These are phyloP conservation scores for Edolisoma coerulescens DNA, from an alignment of 2,113 vertebrate genomes.

Conservation along the genomic window DNA sequence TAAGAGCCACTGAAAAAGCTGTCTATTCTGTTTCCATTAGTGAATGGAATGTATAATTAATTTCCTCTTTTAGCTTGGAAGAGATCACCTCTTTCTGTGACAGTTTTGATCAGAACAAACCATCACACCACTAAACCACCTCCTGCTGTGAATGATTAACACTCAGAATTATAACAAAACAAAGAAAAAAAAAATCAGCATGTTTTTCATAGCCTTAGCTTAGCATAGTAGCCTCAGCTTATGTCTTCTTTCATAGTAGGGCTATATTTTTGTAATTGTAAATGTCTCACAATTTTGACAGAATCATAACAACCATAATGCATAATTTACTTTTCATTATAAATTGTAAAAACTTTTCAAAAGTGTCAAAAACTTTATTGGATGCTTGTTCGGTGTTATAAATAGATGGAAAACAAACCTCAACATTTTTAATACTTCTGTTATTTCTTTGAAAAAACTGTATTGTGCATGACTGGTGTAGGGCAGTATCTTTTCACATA, in stretches of 20 bases:
- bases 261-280: not conserved
- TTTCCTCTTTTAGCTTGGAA: not conserved
- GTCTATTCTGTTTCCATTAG: not conserved
- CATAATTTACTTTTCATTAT: not conserved
- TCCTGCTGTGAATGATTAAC: constrained; percentile 8
- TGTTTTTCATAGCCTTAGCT: not conserved
- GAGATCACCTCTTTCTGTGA: not conserved
- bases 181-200: not conserved
- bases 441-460: not conserved
- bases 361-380: not conserved
- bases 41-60: constrained; percentile 17
- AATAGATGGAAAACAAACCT: not conserved
- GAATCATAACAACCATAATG: not conserved
- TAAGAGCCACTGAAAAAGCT: not conserved
- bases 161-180: not conserved
- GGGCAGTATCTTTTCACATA: not conserved
- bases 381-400: not conserved
- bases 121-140: not conserved
- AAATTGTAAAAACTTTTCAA: not conserved
- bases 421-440: not conserved
- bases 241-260: not conserved
- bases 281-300: not conserved
- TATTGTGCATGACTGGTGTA: not conserved
- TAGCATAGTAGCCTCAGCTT: not conserved
- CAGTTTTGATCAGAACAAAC: not conserved